phyloP scores from a whole-genome alignment of 2,797 vertebrate species.

The Aplochiton taeniatus region DNA sequence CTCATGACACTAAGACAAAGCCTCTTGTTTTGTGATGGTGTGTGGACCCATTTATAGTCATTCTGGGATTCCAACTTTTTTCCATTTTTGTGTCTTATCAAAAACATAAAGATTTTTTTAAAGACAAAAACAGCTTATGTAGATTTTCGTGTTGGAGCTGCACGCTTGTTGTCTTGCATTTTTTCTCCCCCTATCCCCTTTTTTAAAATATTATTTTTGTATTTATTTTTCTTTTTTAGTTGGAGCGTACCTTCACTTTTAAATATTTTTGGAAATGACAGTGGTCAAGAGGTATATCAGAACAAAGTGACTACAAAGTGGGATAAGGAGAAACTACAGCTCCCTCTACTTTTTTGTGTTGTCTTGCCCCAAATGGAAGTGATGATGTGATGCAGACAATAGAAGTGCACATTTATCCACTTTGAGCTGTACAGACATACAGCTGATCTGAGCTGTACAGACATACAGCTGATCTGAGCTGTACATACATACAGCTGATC shows the following conservation, averaged over 20 bases:
- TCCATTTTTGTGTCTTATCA: slow-evolving; percentile 61
- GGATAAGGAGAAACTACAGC: no score
- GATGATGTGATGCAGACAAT: not conserved
- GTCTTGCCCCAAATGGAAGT: no score
- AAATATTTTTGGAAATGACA: not conserved
- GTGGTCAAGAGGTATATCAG: not conserved
- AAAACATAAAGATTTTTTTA: slow-evolving; percentile 33
- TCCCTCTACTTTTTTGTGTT: no score
- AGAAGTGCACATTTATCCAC: no score
- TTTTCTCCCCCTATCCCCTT: not conserved
- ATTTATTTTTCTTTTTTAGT: slow-evolving; percentile 25
- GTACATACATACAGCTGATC: slow-evolving; percentile 25
- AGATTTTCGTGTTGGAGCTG: slow-evolving; percentile 47
- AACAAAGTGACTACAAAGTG: no score
- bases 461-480: slow-evolving; percentile 34
- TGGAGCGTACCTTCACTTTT: not conserved
- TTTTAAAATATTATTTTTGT: slow-evolving; percentile 25
- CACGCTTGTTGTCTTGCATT: slow-evolving; percentile 52
- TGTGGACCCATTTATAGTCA: slow-evolving; percentile 39
- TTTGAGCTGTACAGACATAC: slow-evolving; percentile 9
- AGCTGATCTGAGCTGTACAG: slow-evolving; percentile 31
- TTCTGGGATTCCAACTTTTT: slow-evolving; percentile 46
- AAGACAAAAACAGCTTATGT: slow-evolving; percentile 57
- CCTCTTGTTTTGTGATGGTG: slow-evolving; percentile 35
- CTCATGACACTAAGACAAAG: slow-evolving; percentile 14